phyloP scores from a whole-genome alignment of 2,888 invertebrate species.

The Copidosoma aretas region DNA sequence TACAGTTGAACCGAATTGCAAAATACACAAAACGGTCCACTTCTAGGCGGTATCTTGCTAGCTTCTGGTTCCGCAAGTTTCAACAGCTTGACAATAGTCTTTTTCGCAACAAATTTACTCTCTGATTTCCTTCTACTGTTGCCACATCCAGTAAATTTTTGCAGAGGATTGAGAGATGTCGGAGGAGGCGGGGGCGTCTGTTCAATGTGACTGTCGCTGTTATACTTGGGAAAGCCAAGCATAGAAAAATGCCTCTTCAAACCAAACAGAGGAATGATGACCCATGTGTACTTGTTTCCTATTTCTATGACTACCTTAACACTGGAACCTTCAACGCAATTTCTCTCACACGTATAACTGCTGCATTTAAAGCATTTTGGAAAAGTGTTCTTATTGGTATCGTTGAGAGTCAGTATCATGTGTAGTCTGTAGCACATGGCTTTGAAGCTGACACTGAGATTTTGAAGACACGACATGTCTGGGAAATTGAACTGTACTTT shows the following conservation, averaged over 20 bases:
- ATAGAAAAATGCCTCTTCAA: constrained; percentile 59
- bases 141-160: constrained; percentile 50
- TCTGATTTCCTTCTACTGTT: constrained; percentile 52
- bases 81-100: constrained; percentile 50
- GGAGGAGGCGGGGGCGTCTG: constrained; percentile 42
- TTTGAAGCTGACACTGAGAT: constrained; percentile 59
- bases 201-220: constrained; percentile 52
- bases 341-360: constrained; percentile 59
- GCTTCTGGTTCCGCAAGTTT: constrained; percentile 53
- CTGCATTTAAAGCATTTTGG: constrained; percentile 60
- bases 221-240: constrained; percentile 60
- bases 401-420: constrained; percentile 57
- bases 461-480: constrained; percentile 58
- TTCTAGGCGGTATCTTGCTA: constrained; percentile 54
- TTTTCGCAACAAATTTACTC: constrained; percentile 54
- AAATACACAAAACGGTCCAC: constrained; percentile 60
- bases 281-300: constrained; percentile 62
- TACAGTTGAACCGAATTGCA: constrained; percentile 60
- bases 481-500: constrained; percentile 60
- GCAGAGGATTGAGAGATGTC: constrained; percentile 19
- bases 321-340: constrained; percentile 59
- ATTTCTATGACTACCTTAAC: constrained; percentile 62
- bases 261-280: constrained; percentile 58
- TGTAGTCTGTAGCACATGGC: constrained; percentile 60
- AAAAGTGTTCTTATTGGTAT: constrained; percentile 52